Conservation (phyloP, 2,113 vertebrate species). For the Serinus canaria region DNA sequence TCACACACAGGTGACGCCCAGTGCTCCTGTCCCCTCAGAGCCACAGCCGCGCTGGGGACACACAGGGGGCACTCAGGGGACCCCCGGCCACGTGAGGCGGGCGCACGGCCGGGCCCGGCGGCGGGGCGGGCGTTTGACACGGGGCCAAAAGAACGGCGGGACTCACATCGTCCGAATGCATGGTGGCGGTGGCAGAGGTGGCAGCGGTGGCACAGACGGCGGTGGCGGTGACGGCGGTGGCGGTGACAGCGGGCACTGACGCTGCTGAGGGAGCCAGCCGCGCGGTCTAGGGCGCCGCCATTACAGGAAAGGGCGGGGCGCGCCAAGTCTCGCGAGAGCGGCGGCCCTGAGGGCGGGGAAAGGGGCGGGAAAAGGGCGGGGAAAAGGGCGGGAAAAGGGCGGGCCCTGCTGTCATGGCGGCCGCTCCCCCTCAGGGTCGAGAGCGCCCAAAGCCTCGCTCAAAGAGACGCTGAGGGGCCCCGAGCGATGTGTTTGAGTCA, state of each 20-base stretch:
- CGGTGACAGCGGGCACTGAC: neutral
- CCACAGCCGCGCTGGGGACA: no score
- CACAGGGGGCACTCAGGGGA: no score
- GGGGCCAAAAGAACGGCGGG: neutral
- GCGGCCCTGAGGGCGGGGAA: neutral
- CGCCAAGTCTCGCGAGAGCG: neutral
- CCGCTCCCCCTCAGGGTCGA: neutral
- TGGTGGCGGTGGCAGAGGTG: neutral
- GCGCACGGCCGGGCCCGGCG: neutral
- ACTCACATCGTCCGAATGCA: constrained; percentile 63
- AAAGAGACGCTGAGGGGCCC: fast-evolving
- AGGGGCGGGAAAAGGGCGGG: neutral
- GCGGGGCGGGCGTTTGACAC: no score
- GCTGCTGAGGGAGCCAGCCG: neutral
- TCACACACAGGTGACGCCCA: no score
- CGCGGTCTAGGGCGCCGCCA: neutral
- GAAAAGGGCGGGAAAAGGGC: no score
- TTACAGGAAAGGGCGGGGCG: neutral
- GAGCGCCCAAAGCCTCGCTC: fast-evolving
- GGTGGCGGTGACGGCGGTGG: fast-evolving
- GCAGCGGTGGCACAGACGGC: no score
- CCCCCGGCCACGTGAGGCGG: neutral
- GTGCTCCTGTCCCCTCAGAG: neutral
- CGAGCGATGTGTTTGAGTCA: fast-evolving
- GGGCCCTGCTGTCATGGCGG: neutral